These are phyloP conservation scores for Enteromius argenteus DNA, from an alignment of 2,797 vertebrate species.

Conservation along the genomic window DNA sequence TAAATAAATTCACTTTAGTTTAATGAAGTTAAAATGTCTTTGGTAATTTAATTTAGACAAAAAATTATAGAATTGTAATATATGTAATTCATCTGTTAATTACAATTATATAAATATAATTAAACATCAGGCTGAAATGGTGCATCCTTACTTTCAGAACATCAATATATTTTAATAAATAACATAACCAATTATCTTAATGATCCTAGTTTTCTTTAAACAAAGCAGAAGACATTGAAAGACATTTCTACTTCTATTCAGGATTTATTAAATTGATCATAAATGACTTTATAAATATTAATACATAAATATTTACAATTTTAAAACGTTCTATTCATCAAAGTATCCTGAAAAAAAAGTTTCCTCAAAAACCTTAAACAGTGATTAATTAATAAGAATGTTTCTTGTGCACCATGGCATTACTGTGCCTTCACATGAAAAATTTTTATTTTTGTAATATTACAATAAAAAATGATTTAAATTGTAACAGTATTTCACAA, in stretches of 20 bases:
- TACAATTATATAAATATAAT: not conserved
- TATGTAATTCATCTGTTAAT: no score
- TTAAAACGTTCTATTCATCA: not conserved
- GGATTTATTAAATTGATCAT: not conserved
- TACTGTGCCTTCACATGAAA: no score
- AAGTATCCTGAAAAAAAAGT: not conserved
- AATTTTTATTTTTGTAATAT: not conserved
- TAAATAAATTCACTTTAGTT: not conserved
- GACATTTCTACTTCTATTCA: not conserved
- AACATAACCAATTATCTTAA: not conserved
- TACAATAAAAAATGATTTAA: not conserved
- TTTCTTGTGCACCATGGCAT: not conserved
- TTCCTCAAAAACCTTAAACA: not conserved
- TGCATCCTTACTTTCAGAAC: not conserved
- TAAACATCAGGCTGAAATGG: not conserved
- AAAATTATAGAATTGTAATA: not conserved
- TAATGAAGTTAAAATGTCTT: not conserved
- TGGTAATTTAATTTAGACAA: not conserved
- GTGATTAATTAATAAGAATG: no score
- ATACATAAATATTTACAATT: not conserved
- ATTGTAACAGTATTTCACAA: not conserved
- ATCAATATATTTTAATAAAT: not conserved
- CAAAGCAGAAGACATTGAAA: no score
- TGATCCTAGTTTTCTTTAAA: not conserved
- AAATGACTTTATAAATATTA: not conserved